Conservation (phyloP, 1,140 invertebrate species). For the Drosophila nigromelanica region DNA sequence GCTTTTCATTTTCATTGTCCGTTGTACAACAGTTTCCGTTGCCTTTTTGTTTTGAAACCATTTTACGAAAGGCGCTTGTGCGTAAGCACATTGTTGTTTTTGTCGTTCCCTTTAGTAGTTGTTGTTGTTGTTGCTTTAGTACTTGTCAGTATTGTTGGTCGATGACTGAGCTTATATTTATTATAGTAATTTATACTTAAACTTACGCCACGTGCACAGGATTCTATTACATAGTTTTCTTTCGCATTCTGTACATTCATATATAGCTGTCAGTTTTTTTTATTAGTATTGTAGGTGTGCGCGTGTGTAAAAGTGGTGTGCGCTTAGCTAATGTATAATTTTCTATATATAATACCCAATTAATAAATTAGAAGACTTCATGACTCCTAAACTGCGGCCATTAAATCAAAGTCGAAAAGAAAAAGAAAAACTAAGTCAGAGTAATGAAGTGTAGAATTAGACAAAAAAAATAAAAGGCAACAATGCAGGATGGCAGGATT, state of each 20-base stretch:
- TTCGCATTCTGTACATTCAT: conserved; percentile 24
- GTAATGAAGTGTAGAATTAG: conserved; percentile 16
- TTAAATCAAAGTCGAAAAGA: conserved; percentile 32
- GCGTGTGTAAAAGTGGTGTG: conserved; percentile 7
- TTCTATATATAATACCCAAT: conserved; percentile 16
- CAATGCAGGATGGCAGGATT: no score
- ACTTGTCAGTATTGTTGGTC: conserved; percentile 50
- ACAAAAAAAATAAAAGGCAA: background rate
- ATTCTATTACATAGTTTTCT: conserved; percentile 37
- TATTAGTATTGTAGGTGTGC: background rate
- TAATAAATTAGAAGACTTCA: conserved; percentile 18
- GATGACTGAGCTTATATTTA: conserved; percentile 70
- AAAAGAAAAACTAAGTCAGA: conserved; percentile 1
- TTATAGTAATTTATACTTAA: conserved; percentile 74
- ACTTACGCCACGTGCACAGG: conserved; percentile 44
- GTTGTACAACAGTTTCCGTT: conserved; percentile 51
- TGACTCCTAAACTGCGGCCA: conserved; percentile 4
- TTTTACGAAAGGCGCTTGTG: conserved; percentile 47
- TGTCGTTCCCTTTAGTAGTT: conserved; percentile 9
- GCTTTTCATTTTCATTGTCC: conserved; percentile 51
- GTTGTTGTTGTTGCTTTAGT: conserved; percentile 28
- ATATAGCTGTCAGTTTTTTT: conserved; percentile 35
- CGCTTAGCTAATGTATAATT: conserved; percentile 4
- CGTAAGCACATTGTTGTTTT: conserved; percentile 52
- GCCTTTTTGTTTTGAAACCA: conserved; percentile 47